phyloP scores from a whole-genome alignment of 1,140 invertebrate species.

The Leptinotarsa undecemlineata region DNA sequence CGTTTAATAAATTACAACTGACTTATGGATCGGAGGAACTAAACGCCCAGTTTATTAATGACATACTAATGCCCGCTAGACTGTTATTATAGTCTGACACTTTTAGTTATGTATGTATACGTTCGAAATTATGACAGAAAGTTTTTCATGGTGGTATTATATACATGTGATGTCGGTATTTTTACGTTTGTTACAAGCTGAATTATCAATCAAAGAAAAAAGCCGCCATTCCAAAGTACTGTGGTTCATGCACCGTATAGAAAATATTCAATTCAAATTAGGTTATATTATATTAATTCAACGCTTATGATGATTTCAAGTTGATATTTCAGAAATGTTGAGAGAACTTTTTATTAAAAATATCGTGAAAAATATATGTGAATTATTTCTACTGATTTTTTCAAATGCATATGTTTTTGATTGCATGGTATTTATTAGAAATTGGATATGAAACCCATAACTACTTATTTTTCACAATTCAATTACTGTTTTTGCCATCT shows the following conservation, averaged over 20 bases:
- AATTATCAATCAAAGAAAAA: constrained; percentile 17
- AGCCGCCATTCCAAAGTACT: neutral
- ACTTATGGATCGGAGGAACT: constrained; percentile 24
- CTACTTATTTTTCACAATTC: too few relatives aligned
- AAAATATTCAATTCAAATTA: too few relatives aligned
- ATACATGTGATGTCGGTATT: neutral
- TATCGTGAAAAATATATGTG: too few relatives aligned
- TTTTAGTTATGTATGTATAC: constrained; percentile 28
- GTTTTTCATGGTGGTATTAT: constrained; percentile 15
- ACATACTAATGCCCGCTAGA: constrained; percentile 30
- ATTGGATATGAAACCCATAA: too few relatives aligned
- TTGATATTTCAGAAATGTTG: too few relatives aligned
- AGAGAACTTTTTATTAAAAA: too few relatives aligned
- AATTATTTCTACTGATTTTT: too few relatives aligned
- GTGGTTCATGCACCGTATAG: too few relatives aligned
- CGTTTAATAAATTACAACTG: constrained; percentile 28
- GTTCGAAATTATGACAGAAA: constrained; percentile 24
- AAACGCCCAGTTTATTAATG: constrained; percentile 32
- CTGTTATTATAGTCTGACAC: constrained; percentile 30
- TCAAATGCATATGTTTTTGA: too few relatives aligned
- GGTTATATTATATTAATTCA: constrained; percentile 5
- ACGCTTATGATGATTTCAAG: neutral
- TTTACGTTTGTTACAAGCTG: neutral
- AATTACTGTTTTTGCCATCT: too few relatives aligned
- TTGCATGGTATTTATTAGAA: too few relatives aligned